Base-by-base conservation (phyloP, 1,140 invertebrate species). In the Drosophila kohkoa region DNA sequence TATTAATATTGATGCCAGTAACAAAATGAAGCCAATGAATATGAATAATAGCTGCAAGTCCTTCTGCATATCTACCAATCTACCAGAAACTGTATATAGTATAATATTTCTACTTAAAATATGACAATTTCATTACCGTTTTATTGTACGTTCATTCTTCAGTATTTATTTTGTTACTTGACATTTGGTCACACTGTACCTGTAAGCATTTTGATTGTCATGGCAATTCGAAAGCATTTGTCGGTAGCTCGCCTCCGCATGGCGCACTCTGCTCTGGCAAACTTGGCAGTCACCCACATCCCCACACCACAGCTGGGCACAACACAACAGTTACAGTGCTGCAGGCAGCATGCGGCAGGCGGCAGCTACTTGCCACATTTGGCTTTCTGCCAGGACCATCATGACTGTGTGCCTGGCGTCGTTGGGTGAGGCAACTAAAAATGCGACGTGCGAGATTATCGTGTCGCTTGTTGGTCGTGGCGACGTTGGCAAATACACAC, bases 171-270 rank as follows among this genome's bases (percentile, higher is more conserved):
- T 25, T 25, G 20, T 25, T 25, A 6, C 28, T 58, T 35, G 8
- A 11, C 25, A 16, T 28, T 15, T 77, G 52, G 57, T 6, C 70
- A 64, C 83, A 88, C 83, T 83, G 83, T 88, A 89, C 74, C 67
- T 88, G 85, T 88, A 85, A 88, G 86, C 86, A 82, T 80, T 88
- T 89, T 88, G 85, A 88, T 88, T 88, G 85, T 89, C 85, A 89
- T 89, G 85, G 85, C 85, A 88, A 88, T 88, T 88, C 85, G 86
- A 88, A 88, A 88, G 86, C 85, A 88, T 88, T 88, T 88, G 85
- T 88, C 85, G 85, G 85, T 88, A 76, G 81, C 71, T 76, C 75
- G 68, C 43, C 79, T 58, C 16, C 11, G 67, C 66, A 68, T 52
- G 66, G 57, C 67, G 28, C 67, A 71, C 52, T 69, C 72, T 32